Evolutionary conservation across 2,797 vertebrate genomes (phyloP), one percentile per base, ranked within the genome.

Genomic region (Momotus momota): DNA sequence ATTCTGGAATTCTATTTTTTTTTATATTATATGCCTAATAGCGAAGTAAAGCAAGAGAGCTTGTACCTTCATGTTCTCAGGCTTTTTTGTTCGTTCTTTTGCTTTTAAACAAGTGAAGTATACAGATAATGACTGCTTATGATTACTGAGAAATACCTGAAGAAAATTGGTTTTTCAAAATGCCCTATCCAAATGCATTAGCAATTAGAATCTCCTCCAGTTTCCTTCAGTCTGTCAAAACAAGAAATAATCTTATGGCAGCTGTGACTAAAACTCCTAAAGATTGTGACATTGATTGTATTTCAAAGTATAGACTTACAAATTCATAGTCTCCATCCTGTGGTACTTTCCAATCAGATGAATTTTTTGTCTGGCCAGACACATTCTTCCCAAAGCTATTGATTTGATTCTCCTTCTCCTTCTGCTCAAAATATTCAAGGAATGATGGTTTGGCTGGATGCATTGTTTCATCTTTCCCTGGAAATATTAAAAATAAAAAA

Each of bases 361-460:
- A 98, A 97, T 94, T 98, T 96, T 98, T 98, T 97, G 96, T 91
- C 57, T 97, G 97, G 82, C 97, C 97, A 91, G 98, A 89, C 21
- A 97, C 97, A 85, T 97, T 98, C 54, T 98, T 98, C 74, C 98
- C 98, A 52, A 98, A 98, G 92, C 97, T 98, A 97, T 98, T 98
- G 87, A 98, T 98, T 90, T 98, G 98, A 93, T 97, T 98, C 96
- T 99, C 99, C 95, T 99, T 99, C 95, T 99, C 99, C 86, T 99
- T 99, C 98, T 99, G 99, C 95, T 99, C 99, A 95, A 99, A 99
- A 97, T 99, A 99, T 95, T 99, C 98, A 60, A 99, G 98, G 98
- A 99, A 99, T 90, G 99, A 99, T 8, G 99, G 99, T 94, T 98
- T 99, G 95, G 98, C 97, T 15, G 98, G 98, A 93, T 99, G 98